Evolutionary conservation across 2,797 vertebrate genomes (phyloP).

Genomic region (Amazona finschi): DNA sequence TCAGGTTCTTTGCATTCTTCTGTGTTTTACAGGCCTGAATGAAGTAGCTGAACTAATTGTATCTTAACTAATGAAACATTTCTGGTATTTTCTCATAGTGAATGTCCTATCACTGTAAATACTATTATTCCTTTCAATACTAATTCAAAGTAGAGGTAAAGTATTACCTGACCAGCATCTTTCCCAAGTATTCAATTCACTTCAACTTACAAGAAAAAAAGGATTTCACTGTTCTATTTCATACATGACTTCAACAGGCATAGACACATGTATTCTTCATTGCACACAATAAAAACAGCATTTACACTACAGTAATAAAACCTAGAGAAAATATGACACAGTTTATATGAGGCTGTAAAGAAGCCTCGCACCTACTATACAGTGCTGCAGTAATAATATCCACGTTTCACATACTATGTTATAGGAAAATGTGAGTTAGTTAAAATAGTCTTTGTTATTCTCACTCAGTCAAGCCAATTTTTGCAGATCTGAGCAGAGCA

Average conservation of each 20-base stretch:
- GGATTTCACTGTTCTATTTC: not conserved
- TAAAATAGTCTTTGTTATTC: conserved; percentile 25
- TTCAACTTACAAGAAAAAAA: not conserved
- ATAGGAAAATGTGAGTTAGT: conserved; percentile 49
- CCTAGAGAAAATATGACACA: conserved; percentile 30
- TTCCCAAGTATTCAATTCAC: not conserved
- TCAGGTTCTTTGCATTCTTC: not conserved
- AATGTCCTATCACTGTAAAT: not conserved
- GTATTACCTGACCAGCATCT: not conserved
- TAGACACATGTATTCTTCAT: conserved; percentile 26
- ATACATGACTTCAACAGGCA: not conserved
- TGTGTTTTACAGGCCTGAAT: not conserved
- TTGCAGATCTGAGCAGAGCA: not conserved
- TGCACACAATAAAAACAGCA: conserved; percentile 21
- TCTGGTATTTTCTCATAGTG: not conserved
- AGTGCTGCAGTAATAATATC: conserved; percentile 23
- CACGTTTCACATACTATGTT: conserved; percentile 21
- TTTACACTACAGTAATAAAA: conserved; percentile 48
- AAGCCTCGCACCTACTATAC: conserved; percentile 24
- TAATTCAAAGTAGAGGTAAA: not conserved
- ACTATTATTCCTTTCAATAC: not conserved
- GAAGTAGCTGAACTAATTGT: not conserved
- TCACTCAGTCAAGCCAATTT: not conserved
- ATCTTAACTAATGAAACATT: not conserved
- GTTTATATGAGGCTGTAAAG: conserved; percentile 50